Evolutionary conservation across 2,888 invertebrate genomes (phyloP).

Genomic region (Eristalis pertinax): DNA sequence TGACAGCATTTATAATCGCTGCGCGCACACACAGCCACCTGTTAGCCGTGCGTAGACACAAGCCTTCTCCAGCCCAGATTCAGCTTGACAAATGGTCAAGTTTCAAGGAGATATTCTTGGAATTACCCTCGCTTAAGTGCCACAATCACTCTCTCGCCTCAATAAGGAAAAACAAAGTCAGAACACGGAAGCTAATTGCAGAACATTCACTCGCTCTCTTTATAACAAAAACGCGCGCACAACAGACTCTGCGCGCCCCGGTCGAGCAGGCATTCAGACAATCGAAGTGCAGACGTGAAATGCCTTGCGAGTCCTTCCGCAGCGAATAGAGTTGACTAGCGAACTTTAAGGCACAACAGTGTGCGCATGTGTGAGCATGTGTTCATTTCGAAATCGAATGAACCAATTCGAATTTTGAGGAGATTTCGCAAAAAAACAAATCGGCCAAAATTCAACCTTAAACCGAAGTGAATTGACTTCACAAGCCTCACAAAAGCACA

Average conservation of each 20-base stretch:
- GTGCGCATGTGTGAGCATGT: not conserved
- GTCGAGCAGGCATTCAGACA: not conserved
- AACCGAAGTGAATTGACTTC: slow-evolving; percentile 33
- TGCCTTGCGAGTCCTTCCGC: not conserved
- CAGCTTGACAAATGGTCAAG: not conserved
- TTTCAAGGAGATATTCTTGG: slow-evolving; percentile 54
- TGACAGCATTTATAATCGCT: not conserved
- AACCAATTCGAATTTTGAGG: slow-evolving; percentile 18
- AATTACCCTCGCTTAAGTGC: slow-evolving; percentile 39
- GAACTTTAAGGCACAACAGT: slow-evolving; percentile 23
- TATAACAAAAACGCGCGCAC: not conserved
- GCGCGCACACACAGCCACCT: not conserved
- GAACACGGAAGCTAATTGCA: not conserved
- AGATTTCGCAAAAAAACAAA: slow-evolving; percentile 5
- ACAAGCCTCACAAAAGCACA: not conserved
- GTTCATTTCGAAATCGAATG: not conserved
- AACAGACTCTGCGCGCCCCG: no score
- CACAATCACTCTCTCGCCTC: not conserved
- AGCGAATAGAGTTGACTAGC: slow-evolving; percentile 45
- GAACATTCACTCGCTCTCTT: not conserved
- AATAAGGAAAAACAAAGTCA: not conserved
- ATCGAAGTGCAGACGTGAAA: not conserved
- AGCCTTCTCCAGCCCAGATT: not conserved
- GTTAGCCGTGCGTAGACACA: not conserved
- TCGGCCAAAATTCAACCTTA: slow-evolving; percentile 22